Evolutionary conservation across 2,888 invertebrate genomes (phyloP).

Genomic region (Molanna angustata): DNA sequence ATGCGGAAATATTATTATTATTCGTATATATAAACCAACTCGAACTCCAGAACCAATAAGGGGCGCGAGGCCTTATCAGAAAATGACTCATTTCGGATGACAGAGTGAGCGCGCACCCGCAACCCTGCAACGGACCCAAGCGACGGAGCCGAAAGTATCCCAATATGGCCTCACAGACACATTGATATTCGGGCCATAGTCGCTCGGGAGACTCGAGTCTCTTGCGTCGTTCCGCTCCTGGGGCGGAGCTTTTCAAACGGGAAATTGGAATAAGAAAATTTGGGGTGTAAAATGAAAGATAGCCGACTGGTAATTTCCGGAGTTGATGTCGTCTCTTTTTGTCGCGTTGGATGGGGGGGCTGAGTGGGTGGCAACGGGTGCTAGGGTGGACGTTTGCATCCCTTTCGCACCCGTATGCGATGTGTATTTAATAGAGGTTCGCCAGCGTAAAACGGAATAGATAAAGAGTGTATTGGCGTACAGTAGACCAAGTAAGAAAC

Average conservation of each 20-base stretch:
- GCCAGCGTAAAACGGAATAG: conserved; percentile 30
- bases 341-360: conserved; percentile 23
- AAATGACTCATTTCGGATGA: conserved; percentile 71
- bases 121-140: background rate
- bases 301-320: conserved; percentile 72
- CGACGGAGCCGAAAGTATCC: background rate
- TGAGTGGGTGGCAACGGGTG: conserved; percentile 5
- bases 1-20: conserved; percentile 28
- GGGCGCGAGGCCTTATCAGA: conserved; percentile 61
- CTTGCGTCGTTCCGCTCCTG: conserved; percentile 38
- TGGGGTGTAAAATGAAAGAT: conserved; percentile 75
- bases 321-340: conserved; percentile 38
- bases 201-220: background rate
- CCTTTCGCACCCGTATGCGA: conserved; percentile 16
- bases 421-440: conserved; percentile 21
- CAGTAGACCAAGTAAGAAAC: conserved; percentile 8
- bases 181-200: no score
- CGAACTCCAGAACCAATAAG: conserved; percentile 58
- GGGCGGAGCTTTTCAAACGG: conserved; percentile 39
- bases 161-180: conserved; percentile 8
- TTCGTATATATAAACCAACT: conserved; percentile 35
- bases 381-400: conserved; percentile 4
- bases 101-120: conserved; percentile 46
- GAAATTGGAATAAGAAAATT: conserved; percentile 78
- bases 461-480: conserved; percentile 30